These are phyloP conservation scores for Brachystomella parvula DNA, from an alignment of 1,140 invertebrate species.

Conservation along the genomic window DNA sequence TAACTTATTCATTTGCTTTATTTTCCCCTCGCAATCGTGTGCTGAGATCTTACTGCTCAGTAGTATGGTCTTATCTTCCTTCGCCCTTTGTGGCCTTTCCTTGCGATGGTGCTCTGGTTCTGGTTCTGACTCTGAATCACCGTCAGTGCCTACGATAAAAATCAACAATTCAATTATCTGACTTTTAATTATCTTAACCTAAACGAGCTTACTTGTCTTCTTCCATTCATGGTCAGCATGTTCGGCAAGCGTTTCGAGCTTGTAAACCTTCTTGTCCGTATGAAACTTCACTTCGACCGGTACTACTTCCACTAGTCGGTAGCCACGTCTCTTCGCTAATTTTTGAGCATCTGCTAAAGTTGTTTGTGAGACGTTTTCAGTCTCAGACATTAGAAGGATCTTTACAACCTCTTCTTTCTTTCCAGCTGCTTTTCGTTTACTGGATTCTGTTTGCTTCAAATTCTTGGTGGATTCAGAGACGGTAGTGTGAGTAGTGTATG, in stretches of 20 bases:
- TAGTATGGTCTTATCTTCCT: slow-evolving; percentile 28
- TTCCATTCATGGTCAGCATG: slow-evolving; percentile 19
- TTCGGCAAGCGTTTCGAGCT: slow-evolving; percentile 20
- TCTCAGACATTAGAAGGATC: slow-evolving; percentile 24
- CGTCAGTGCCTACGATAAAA: too few relatives aligned
- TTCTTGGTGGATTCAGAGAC: neutral
- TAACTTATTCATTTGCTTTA: slow-evolving; percentile 30
- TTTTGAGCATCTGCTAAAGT: slow-evolving; percentile 34
- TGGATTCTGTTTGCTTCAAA: neutral
- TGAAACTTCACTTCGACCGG: slow-evolving; percentile 4
- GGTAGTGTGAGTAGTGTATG: neutral
- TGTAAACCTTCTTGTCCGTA: slow-evolving; percentile 31
- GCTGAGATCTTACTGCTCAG: slow-evolving; percentile 26
- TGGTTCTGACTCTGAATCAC: too few relatives aligned
- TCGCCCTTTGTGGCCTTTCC: neutral
- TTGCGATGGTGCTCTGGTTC: neutral
- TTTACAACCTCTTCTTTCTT: slow-evolving; percentile 21
- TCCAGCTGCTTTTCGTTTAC: neutral
- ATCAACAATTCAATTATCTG: neutral
- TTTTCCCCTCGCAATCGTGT: slow-evolving; percentile 25
- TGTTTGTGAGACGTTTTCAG: neutral
- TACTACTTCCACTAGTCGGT: slow-evolving; percentile 16
- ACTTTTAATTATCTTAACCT: slow-evolving; percentile 1
- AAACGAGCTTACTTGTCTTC: neutral
- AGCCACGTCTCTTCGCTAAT: slow-evolving; percentile 25